Percentiles rank a stretch among this genome's conserved stretches.
These are phyloP conservation scores for Callorhinus ursinus DNA, from an alignment of 2,113 vertebrate species.

Conservation along the genomic window DNA sequence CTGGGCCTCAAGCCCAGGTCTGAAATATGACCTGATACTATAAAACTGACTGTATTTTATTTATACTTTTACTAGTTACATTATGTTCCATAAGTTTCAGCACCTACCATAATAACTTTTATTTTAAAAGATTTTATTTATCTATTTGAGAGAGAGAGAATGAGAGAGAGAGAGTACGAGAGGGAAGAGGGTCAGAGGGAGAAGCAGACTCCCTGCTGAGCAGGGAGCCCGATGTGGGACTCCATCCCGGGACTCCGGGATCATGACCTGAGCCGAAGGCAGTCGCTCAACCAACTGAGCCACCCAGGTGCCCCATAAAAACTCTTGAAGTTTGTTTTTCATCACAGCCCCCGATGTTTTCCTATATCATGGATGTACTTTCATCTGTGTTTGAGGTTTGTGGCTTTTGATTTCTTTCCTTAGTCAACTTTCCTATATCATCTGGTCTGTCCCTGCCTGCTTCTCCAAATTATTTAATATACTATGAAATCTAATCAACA, in stretches of 20 bases:
- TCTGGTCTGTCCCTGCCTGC: neutral
- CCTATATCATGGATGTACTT: neutral
- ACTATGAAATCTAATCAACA: conserved; percentile 17
- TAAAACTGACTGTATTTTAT: conserved; percentile 56
- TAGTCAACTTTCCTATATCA: neutral
- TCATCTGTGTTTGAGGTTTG: conserved; percentile 37
- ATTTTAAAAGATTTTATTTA: too few species aligned
- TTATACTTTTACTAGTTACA: conserved; percentile 53
- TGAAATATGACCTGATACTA: conserved; percentile 51
- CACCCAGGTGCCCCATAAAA: neutral
- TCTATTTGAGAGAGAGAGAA: too few species aligned
- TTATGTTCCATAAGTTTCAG: conserved; percentile 7
- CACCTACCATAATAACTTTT: neutral
- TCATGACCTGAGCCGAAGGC: too few species aligned
- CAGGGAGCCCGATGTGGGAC: too few species aligned
- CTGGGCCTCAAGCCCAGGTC: conserved; percentile 50
- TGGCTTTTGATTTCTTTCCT: conserved; percentile 1
- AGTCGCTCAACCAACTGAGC: too few species aligned
- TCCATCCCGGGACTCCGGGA: too few species aligned
- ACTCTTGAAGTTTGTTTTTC: conserved; percentile 3
- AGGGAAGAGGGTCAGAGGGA: too few species aligned
- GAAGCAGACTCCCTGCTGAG: too few species aligned
- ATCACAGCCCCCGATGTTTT: neutral
- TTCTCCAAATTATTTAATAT: conserved; percentile 52
- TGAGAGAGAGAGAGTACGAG: too few species aligned